A percentile compares a stretch with the other conserved stretches of the same genome.
Conservation (phyloP, 2,113 vertebrate genomes). For the Sus scrofa region T2T-Sscrofa CM000815.6:89899501-89900000, state of each 20-base stretch:
- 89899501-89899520: not conserved
- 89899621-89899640: not conserved
- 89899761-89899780: not conserved
- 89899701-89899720: not conserved
- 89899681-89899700: not conserved
- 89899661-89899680: not conserved
- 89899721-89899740: not conserved
- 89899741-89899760: not conserved
- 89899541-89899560: not conserved
- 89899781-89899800: not conserved
- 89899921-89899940: not conserved
- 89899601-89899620: not conserved
- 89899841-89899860: too few relatives aligned
- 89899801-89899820: not conserved
- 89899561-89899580: not conserved
- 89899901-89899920: not conserved
- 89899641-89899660: not conserved
- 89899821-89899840: not conserved
- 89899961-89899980: not conserved
- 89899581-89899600: not conserved
- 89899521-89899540: not conserved
- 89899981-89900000: not conserved
- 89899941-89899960: not conserved
- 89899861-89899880: not conserved
- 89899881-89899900: not conserved